Evolutionary conservation across 2,888 invertebrate species (phyloP), one percentile per base, ranked within the genome.

Genomic region (Volucella bombylans): DNA sequence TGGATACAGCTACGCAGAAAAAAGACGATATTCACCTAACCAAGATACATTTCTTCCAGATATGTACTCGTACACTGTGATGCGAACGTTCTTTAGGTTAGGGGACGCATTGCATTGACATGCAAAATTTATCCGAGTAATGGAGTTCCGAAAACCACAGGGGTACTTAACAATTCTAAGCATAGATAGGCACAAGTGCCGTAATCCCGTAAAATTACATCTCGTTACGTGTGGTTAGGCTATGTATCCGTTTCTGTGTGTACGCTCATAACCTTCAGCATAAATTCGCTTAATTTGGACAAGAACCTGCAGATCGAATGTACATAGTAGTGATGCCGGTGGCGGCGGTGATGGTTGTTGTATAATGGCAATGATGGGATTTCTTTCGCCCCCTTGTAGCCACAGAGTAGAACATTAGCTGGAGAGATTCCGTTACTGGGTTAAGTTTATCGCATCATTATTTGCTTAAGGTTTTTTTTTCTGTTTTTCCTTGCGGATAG

Each of bases 361-460:
- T 31, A 1, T 31, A 31, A 31, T 2, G 23, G 38, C 39, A 31
- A 14, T 43, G 12, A 38, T 15, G 12, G 12, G 23, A 14, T 68
- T 45, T 31, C 31, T 6, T 6, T 31, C 31, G 31, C 31, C 31
- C 31, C 52, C 57, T 61, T 52, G 43, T 52, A 23, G 15, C 31
- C 59, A 15, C 61, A 47, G 45, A 59, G 59, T 38, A 69, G 43
- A 71, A 55, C 45, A 67, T 18, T 4, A 10, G 12, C 15, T 23
- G 41, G 49, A 23, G 23, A 54, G 41, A 69, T 52, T 67, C 73
- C 73, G 79, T 82, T 82, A 82, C 39, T 79, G 43, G 82, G 82
- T 79, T 78, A 82, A 82, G 78, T 82, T 79, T 78, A 79, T 82
- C 73, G 71, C 64, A 62, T 71, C 64, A 82, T 78, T 73, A 59